These are phyloP conservation scores for Castor canadensis DNA, from an alignment of 2,113 vertebrate species.

Conservation along the genomic window DNA sequence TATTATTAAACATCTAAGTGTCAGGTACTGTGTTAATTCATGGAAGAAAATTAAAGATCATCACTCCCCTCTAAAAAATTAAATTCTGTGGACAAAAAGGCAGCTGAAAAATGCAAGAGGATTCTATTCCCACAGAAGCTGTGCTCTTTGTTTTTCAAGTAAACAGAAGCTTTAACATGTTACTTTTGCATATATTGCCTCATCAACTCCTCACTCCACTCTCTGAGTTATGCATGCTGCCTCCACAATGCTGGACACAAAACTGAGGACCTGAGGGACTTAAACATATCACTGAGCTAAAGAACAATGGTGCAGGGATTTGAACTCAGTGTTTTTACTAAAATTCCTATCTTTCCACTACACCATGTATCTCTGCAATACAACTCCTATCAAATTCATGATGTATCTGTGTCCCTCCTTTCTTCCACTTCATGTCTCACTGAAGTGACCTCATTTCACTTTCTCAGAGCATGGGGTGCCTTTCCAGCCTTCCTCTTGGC, in stretches of 20 bases:
- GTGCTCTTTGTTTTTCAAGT: neutral
- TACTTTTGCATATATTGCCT: neutral
- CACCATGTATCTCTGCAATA: neutral
- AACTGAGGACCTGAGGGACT: neutral
- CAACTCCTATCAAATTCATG: neutral
- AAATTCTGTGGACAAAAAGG: neutral
- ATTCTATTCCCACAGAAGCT: neutral
- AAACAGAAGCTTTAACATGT: neutral
- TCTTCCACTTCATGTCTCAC: neutral
- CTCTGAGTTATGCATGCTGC: rapidly evolving
- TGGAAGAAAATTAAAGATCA: neutral
- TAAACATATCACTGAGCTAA: neutral
- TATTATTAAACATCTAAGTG: neutral
- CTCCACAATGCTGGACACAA: neutral
- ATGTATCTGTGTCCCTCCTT: rapidly evolving
- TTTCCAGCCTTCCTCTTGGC: neutral
- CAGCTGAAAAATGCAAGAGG: neutral
- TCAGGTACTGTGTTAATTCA: neutral
- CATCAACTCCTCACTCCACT: neutral
- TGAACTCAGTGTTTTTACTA: neutral
- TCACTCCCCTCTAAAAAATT: neutral
- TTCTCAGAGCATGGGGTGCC: neutral
- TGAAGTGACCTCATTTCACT: neutral
- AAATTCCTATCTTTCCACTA: neutral
- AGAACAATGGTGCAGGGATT: neutral